Conservation (phyloP, 2,113 vertebrate genomes). For the Petroica traversi region DNA sequence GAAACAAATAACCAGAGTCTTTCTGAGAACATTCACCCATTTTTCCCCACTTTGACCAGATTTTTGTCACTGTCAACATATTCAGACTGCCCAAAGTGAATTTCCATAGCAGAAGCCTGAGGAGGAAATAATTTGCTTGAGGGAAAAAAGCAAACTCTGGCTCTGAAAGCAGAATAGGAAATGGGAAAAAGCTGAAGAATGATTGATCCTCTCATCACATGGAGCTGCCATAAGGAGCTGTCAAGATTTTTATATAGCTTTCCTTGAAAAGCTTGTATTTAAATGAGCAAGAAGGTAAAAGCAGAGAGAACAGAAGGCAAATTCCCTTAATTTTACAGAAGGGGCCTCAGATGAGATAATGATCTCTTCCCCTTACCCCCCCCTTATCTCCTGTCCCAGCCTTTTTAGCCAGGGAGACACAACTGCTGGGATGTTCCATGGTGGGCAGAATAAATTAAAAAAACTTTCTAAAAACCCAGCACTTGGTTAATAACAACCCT, state of each 20-base stretch:
- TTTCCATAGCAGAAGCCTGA: not conserved
- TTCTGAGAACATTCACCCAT: not conserved
- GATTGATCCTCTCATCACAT: not conserved
- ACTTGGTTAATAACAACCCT: not conserved
- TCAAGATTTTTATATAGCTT: not conserved
- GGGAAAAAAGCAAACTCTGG: not conserved
- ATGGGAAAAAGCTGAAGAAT: not conserved
- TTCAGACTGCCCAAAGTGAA: not conserved
- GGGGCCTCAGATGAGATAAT: not conserved
- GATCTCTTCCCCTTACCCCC: not conserved
- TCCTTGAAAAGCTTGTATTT: not conserved
- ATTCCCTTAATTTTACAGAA: not conserved
- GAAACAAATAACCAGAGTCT: not conserved
- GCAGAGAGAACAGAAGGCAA: not conserved
- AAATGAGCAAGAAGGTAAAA: not conserved
- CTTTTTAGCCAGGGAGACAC: not conserved
- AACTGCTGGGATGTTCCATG: not conserved
- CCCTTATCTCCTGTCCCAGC: not conserved
- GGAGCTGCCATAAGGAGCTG: not conserved
- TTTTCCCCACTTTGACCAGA: not conserved
- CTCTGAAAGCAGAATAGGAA: not conserved
- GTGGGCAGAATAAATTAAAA: not conserved
- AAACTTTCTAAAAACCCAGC: fast-evolving
- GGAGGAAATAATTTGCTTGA: not conserved
- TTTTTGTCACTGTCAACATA: not conserved